phyloP scores from a whole-genome alignment of 2,113 vertebrate genomes.

The Cnemophilus loriae region DNA sequence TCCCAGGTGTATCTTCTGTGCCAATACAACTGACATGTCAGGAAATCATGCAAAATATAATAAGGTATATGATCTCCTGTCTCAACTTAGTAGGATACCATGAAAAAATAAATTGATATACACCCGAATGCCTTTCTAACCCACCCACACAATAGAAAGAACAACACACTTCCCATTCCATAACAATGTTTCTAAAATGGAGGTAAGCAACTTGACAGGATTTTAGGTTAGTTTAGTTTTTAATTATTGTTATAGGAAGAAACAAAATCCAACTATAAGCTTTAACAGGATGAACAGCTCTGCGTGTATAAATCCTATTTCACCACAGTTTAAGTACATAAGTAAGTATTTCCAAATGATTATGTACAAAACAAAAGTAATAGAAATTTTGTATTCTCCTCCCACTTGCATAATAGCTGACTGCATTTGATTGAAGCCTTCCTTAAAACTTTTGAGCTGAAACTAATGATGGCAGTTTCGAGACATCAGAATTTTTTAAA shows the following conservation, averaged over 20 bases:
- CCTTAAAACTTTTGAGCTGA: constrained; percentile 21
- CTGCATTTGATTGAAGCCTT: constrained; percentile 12
- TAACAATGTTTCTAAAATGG: background rate
- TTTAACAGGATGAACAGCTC: background rate
- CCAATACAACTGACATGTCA: background rate
- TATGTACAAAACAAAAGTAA: background rate
- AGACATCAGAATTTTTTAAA: constrained; percentile 1
- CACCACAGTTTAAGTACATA: background rate
- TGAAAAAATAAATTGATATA: background rate
- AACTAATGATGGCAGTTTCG: background rate
- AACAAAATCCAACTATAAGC: background rate
- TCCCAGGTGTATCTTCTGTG: background rate
- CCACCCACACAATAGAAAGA: background rate
- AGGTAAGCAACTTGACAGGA: background rate
- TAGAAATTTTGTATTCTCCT: background rate
- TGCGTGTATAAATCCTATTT: background rate
- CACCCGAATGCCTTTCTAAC: background rate
- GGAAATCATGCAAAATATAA: background rate
- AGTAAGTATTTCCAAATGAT: background rate
- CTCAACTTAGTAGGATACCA: background rate
- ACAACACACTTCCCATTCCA: background rate
- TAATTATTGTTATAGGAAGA: background rate
- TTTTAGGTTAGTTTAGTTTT: background rate
- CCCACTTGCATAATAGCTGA: background rate
- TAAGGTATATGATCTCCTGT: background rate